Percentiles rank a stretch among this genome's conserved stretches.
Evolutionary conservation across 2,113 vertebrate species (phyloP).

Genomic region (Oryzias melastigma): DNA sequence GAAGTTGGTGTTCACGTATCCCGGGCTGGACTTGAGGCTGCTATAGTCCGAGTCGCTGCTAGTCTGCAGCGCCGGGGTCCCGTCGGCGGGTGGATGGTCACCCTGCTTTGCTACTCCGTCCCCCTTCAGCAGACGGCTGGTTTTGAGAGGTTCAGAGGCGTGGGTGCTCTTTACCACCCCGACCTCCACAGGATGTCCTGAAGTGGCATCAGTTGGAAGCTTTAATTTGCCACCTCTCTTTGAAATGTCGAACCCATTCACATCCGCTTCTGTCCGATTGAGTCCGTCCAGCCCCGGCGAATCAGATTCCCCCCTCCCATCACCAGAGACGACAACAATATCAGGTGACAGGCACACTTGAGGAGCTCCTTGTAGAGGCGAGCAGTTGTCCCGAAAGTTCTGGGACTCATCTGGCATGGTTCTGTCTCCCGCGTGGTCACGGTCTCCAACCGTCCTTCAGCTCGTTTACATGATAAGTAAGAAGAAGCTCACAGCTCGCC

Average conservation of each 20-base stretch:
- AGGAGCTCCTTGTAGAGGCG: background rate
- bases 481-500: background rate
- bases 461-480: slow-evolving; percentile 10
- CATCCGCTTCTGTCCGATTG: background rate
- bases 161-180: slow-evolving; percentile 42
- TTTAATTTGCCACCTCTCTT: background rate
- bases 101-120: background rate
- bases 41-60: slow-evolving; percentile 28
- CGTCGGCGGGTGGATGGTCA: background rate
- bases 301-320: background rate
- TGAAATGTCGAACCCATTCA: background rate
- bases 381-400: background rate
- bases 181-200: slow-evolving; percentile 34
- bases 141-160: slow-evolving; percentile 24
- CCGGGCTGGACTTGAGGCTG: slow-evolving; percentile 26
- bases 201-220: background rate
- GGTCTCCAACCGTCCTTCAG: background rate
- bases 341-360: slow-evolving; percentile 22
- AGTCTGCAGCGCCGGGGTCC: background rate
- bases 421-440: slow-evolving; percentile 3
- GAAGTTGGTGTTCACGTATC: background rate
- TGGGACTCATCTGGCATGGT: slow-evolving; percentile 46
- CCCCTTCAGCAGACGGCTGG: slow-evolving; percentile 8
- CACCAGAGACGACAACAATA: background rate
- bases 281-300: slow-evolving; percentile 40